A percentile compares a stretch with the other conserved stretches of the same genome.
Conservation (phyloP, 2,113 vertebrate species). For the Oryzias javanicus region DNA sequence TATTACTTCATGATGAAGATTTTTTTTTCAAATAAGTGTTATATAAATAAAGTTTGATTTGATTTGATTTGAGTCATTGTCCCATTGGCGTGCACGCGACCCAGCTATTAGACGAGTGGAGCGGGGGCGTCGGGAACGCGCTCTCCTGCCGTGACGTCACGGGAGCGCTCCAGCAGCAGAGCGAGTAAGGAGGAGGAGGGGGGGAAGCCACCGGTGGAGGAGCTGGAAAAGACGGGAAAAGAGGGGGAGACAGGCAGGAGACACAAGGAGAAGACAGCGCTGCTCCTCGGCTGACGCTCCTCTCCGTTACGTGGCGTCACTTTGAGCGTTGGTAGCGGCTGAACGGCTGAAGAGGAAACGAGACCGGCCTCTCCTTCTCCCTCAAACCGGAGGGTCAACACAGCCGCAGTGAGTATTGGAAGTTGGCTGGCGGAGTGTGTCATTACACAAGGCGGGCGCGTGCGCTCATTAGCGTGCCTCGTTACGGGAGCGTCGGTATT, state of each 20-base stretch:
- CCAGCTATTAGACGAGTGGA: background rate
- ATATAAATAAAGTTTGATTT: too few species aligned
- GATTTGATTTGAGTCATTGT: background rate
- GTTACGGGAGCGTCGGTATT: conserved; percentile 7
- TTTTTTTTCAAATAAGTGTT: too few species aligned
- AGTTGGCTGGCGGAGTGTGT: conserved; percentile 44
- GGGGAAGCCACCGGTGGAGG: conserved; percentile 58
- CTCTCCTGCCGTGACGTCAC: conserved; percentile 60
- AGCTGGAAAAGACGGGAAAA: conserved; percentile 52
- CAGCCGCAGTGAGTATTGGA: conserved; percentile 66
- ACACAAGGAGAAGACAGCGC: conserved; percentile 5
- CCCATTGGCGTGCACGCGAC: background rate
- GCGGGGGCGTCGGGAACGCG: conserved; percentile 29
- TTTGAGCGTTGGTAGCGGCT: conserved; percentile 8
- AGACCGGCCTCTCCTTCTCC: conserved; percentile 15
- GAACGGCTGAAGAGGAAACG: conserved; percentile 11
- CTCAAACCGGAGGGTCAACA: conserved; percentile 44
- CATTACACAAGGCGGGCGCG: conserved; percentile 28
- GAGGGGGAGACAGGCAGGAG: conserved; percentile 32
- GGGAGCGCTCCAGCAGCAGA: conserved; percentile 41
- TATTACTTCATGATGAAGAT: too few species aligned
- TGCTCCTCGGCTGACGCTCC: conserved; percentile 13
- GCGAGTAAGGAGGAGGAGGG: conserved; percentile 29
- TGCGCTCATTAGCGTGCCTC: background rate
- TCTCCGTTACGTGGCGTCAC: conserved; percentile 2